Percentiles rank a stretch among this genome's conserved stretches.
phyloP scores from a whole-genome alignment of 1,140 invertebrate genomes.

The Drosophila dunni region DNA sequence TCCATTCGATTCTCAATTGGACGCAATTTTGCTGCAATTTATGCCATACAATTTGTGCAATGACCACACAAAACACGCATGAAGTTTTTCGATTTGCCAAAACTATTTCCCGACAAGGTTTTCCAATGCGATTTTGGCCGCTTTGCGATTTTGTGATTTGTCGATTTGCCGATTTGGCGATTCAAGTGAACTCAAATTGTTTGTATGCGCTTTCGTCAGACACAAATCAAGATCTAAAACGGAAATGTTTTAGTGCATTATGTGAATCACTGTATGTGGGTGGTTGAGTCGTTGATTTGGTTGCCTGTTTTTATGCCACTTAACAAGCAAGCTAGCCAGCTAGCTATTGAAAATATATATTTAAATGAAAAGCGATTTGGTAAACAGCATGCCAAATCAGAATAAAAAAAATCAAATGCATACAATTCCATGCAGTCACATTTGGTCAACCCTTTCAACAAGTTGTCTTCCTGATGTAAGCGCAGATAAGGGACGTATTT shows the following conservation, averaged over 20 bases:
- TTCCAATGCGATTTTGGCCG: conserved; percentile 44
- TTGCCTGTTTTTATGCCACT: conserved; percentile 26
- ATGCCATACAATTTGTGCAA: conserved; percentile 63
- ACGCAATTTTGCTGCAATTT: conserved; percentile 63
- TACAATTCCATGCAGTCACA: background rate
- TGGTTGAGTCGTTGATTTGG: conserved; percentile 3
- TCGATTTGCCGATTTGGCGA: conserved; percentile 9
- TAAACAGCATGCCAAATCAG: conserved; percentile 3
- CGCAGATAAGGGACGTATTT: background rate
- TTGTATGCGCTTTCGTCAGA: conserved; percentile 59
- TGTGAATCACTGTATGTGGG: conserved; percentile 39
- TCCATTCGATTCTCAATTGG: conserved; percentile 33
- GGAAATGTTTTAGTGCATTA: conserved; percentile 66
- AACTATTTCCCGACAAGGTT: conserved; percentile 52
- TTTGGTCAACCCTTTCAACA: conserved; percentile 76
- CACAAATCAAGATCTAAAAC: conserved; percentile 15
- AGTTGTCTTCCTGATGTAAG: conserved; percentile 41
- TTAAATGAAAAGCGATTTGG: conserved; percentile 73
- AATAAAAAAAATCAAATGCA: conserved; percentile 13
- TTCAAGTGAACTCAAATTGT: conserved; percentile 51
- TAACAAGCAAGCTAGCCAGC: conserved; percentile 28
- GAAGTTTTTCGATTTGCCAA: conserved; percentile 63
- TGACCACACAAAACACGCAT: conserved; percentile 26
- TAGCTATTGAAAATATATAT: conserved; percentile 69
- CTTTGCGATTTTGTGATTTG: conserved; percentile 31